Conservation (phyloP, 2,888 invertebrate species). For the Nomada ferruginata region DNA sequence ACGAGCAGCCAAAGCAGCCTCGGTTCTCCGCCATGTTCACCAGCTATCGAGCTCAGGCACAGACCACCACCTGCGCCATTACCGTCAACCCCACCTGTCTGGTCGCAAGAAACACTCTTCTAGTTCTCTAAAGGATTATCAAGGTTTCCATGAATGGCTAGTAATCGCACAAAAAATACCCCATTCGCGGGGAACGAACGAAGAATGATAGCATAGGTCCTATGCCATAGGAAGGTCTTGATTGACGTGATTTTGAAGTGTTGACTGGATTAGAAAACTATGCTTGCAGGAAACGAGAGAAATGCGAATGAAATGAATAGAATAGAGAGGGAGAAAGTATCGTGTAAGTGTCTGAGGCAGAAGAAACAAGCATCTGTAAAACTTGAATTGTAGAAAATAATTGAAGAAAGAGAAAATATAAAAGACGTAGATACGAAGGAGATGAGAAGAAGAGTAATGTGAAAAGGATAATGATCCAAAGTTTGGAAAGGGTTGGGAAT, state of each 20-base stretch:
- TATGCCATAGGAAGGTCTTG: neutral
- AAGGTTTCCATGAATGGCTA: conserved; percentile 17
- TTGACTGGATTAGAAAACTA: too few relatives aligned
- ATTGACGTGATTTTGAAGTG: neutral
- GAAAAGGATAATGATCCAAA: neutral
- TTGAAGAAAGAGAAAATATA: neutral
- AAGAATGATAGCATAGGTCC: neutral
- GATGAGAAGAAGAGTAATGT: neutral
- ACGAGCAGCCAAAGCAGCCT: conserved; percentile 80
- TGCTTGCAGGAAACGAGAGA: neutral
- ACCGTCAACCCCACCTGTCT: conserved; percentile 81
- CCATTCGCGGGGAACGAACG: neutral
- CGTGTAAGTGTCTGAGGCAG: too few relatives aligned
- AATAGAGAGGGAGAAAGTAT: neutral
- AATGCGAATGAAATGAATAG: too few relatives aligned
- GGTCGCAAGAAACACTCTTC: conserved; percentile 93
- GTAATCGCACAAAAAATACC: conserved; percentile 46
- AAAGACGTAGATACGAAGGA: too few relatives aligned
- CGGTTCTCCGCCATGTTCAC: conserved; percentile 76
- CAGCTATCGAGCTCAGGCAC: conserved; percentile 80
- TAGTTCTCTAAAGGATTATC: conserved; percentile 82
- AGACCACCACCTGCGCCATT: conserved; percentile 79
- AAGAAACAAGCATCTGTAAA: too few relatives aligned
- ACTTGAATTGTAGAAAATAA: neutral
- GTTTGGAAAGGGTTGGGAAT: neutral